Conservation (phyloP, 2,888 invertebrate species). For the Amiota minor region DNA sequence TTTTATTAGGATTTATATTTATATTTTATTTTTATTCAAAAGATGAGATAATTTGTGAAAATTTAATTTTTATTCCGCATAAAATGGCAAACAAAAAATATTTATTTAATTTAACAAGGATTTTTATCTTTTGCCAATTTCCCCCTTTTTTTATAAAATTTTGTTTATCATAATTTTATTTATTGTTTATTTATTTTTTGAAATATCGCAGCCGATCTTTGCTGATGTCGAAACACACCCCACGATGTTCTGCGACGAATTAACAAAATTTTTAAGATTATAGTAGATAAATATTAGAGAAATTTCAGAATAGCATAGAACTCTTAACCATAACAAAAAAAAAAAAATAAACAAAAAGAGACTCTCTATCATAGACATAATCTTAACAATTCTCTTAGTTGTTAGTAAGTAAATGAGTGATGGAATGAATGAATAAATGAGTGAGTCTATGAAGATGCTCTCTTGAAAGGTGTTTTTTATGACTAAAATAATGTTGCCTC, state of each 20-base stretch:
- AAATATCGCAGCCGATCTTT: conserved; percentile 53
- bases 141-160: neutral
- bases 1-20: conserved; percentile 31
- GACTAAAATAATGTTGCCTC: too few relatives aligned
- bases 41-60: neutral
- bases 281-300: conserved; percentile 68
- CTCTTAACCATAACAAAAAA: neutral
- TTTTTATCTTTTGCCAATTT: conserved; percentile 33
- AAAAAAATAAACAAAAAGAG: too few relatives aligned
- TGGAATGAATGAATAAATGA: too few relatives aligned
- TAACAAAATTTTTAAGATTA: conserved; percentile 68
- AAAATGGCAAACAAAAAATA: conserved; percentile 20
- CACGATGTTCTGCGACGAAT: conserved; percentile 69
- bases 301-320: conserved; percentile 61
- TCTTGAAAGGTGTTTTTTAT: too few relatives aligned
- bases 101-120: neutral
- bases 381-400: too few relatives aligned
- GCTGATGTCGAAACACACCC: conserved; percentile 68
- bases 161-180: conserved; percentile 28
- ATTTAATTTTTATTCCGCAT: conserved; percentile 23
- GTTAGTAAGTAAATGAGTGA: too few relatives aligned
- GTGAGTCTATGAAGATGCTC: too few relatives aligned
- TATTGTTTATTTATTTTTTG: conserved; percentile 28
- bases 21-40: conserved; percentile 15
- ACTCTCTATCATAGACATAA: too few relatives aligned